Base-by-base conservation (phyloP, 1,140 invertebrate genomes). In the Drosophila kohkoa region DNA sequence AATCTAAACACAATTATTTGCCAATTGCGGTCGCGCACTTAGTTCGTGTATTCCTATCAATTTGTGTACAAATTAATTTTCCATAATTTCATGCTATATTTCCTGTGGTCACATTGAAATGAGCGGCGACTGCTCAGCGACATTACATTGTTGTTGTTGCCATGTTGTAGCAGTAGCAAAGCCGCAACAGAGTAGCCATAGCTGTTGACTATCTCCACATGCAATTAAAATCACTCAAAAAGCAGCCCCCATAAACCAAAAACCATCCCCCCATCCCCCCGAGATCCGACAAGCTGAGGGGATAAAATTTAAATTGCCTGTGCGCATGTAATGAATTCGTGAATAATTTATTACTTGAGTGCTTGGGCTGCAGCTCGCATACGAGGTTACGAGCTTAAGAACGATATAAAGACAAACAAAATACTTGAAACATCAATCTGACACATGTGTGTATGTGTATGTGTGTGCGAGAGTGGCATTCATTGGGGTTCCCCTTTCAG, bases 41-140 rank as follows among this genome's bases (percentile, higher is more conserved):
- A 48, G 32, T 52, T 54, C 41, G 35, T 11, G 41, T 48, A 41
- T 13, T 51, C 32, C 35, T 20, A 57, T 77, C 57, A 73, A 77
- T 83, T 83, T 71, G 41, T 52, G 54, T 71, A 46, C 38, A 81
- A 87, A 86, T 86, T 76, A 87, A 87, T 86, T 87, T 82, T 79
- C 63, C 71, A 86, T 86, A 87, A 87, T 86, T 86, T 82, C 64
- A 57, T 62, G 57, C 68, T 74, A 32, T 52, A 79, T 77, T 68
- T 81, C 16, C 64, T 68, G 69, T 46, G 81, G 71, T 75, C 16
- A 8, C 15, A 48, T 25, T 54, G 49, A 55, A 68, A 62, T 48
- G 38, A 16, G 43, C 25, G 15, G 43, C 25, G n/a, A 11, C 59
- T 20, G 43, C 11, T 51, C 45, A 32, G 32, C 32, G 35, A 16